Evolutionary conservation across 2,797 vertebrate genomes (phyloP), one percentile per base, ranked within the genome.

Genomic region (Gambusia yucatana): DNA sequence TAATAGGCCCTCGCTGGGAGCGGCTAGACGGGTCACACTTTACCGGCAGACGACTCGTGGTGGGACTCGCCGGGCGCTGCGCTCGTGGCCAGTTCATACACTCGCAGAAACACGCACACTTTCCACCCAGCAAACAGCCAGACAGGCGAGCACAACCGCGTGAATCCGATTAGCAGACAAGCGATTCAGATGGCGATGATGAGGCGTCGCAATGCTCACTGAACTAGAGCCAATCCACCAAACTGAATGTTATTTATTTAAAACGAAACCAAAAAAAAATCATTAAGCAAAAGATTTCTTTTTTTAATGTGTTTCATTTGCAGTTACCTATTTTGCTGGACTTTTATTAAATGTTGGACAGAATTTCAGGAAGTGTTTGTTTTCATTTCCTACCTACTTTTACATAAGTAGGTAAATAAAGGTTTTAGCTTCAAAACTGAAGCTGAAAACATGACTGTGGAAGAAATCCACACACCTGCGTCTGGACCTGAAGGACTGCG

Each of bases 1-100:
- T 93, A 93, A 92, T 92, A 80, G 86, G 75, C 76, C 25, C 82
- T 88, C 30, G 30, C 91, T 88, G 89, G 81, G 86, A 33, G 67
- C 84, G 22, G 4, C 87, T 76, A 85, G 84, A 88, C 47, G 72
- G 84, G 78, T 82, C 69, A 41, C 78, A 50, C 82, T 87, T 82
- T 78, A 74, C 84, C 74, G 77, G 86, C 89, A 94, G 89, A 91
- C 79, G 8, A 79, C 48, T 52, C 43, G 72, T 20, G 65, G 87
- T 82, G 82, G 82, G 78, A 87, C 84, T 82, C 71, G 33, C 85
- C 14, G 80, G 82, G 88, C 73, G 67, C 74, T 63, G 52, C 10
- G 28, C 73, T 71, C 75, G 77, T 70, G 86, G 87, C 91, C 89
- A 88, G 86, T 41, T 13, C 70, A 70, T 61, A 77, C 59, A 6